Evolutionary conservation across 2,888 invertebrate species (phyloP).

Genomic region (Latrodectus elegans): DNA sequence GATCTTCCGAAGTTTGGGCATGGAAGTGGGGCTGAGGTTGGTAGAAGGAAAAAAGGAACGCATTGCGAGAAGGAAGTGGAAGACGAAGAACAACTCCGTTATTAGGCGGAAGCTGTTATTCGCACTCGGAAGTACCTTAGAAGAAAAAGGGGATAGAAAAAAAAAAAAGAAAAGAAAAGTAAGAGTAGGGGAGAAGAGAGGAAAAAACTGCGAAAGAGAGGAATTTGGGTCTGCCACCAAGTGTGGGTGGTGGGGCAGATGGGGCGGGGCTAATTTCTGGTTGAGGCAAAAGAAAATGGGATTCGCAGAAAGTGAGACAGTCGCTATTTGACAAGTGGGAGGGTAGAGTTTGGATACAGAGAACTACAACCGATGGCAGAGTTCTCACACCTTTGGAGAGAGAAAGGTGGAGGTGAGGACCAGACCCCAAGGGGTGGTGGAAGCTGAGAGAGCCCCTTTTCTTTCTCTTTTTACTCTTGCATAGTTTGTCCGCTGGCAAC

Average conservation of each 20-base stretch:
- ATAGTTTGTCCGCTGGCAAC: conserved; percentile 5
- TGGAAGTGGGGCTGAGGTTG: neutral
- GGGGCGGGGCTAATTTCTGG: conserved; percentile 65
- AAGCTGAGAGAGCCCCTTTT: neutral
- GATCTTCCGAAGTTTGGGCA: neutral
- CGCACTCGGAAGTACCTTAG: conserved; percentile 1
- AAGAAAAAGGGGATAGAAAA: neutral
- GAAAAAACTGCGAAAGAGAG: conserved; percentile 23
- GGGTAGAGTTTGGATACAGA: conserved; percentile 54
- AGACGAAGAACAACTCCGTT: conserved; percentile 36
- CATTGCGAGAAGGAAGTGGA: conserved; percentile 18
- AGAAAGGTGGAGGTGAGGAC: neutral
- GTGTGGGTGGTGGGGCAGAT: conserved; percentile 18
- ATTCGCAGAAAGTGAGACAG: conserved; percentile 65
- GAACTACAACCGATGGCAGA: conserved; percentile 46
- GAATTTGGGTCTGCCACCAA: conserved; percentile 4
- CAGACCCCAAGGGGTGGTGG: too few relatives aligned
- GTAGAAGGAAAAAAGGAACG: neutral
- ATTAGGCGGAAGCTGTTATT: conserved; percentile 50
- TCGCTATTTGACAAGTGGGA: conserved; percentile 63
- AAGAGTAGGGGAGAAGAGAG: neutral
- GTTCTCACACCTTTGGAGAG: conserved; percentile 60
- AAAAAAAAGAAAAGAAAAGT: conserved; percentile 21
- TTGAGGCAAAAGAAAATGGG: conserved; percentile 62
- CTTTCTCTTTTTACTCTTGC: neutral